A percentile compares a stretch with the other conserved stretches of the same genome.
Evolutionary conservation across 2,888 invertebrate genomes (phyloP).

Genomic region (Drosophila meridiana): DNA sequence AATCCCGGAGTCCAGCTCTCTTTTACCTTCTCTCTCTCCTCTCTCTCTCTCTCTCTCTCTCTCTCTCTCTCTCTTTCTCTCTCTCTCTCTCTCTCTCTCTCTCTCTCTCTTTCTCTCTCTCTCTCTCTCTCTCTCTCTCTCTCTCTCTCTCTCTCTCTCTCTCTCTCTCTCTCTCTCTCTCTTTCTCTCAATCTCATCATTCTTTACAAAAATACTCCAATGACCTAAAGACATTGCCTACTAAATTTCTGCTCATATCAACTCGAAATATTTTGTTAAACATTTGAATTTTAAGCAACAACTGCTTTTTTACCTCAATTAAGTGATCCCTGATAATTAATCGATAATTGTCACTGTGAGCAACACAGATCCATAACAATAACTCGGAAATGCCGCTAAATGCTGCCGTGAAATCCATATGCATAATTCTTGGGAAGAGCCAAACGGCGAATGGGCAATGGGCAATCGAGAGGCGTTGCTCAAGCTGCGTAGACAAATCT

Average conservation of each 20-base stretch:
- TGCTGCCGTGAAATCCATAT: slow-evolving; percentile 1
- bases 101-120: too few species aligned
- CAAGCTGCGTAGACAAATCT: slow-evolving; percentile 38
- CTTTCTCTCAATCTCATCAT: too few species aligned
- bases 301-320: not conserved
- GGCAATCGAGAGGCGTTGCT: slow-evolving; percentile 14
- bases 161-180: not conserved
- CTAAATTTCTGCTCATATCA: not conserved
- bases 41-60: too few species aligned
- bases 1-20: too few species aligned
- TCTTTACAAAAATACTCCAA: not conserved
- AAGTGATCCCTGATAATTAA: slow-evolving; percentile 21
- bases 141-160: not conserved
- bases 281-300: not conserved
- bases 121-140: not conserved
- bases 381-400: slow-evolving; percentile 7
- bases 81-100: not conserved
- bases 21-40: too few species aligned
- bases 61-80: not conserved
- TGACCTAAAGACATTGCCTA: not conserved
- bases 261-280: not conserved
- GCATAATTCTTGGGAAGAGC: slow-evolving; percentile 12
- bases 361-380: slow-evolving; percentile 6
- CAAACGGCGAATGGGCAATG: slow-evolving; percentile 1
- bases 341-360: slow-evolving; percentile 16